These are phyloP conservation scores for Lordiphosa stackelbergi DNA, from an alignment of 1,140 invertebrate species.

Conservation along the genomic window DNA sequence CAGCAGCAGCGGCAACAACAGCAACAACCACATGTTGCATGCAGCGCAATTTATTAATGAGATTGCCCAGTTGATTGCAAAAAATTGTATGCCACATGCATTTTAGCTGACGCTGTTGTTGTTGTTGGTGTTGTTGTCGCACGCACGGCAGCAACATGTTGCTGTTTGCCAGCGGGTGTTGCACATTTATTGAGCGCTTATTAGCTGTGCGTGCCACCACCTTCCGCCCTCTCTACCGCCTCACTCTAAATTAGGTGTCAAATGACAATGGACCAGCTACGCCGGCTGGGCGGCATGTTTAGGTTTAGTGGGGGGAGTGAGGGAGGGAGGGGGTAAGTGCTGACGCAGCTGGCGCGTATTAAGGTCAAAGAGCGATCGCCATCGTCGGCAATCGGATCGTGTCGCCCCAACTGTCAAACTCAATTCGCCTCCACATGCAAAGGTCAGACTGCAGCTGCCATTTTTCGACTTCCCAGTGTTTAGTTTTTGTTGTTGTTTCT, in stretches of 20 bases:
- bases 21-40: conserved; percentile 60
- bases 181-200: conserved; percentile 74
- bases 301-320: background rate
- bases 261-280: conserved; percentile 58
- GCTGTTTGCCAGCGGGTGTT: conserved; percentile 70
- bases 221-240: background rate
- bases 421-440: conserved; percentile 71
- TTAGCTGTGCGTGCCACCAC: conserved; percentile 56
- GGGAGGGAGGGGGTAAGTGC: conserved; percentile 33
- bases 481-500: conserved; percentile 18
- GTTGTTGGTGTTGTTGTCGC: conserved; percentile 38
- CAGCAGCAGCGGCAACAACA: too few species aligned
- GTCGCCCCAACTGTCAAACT: conserved; percentile 74
- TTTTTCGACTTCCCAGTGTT: conserved; percentile 1
- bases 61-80: conserved; percentile 73
- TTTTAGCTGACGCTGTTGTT: conserved; percentile 19
- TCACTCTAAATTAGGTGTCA: conserved; percentile 66
- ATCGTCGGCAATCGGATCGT: conserved; percentile 67
- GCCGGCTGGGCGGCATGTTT: too few species aligned
- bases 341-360: conserved; percentile 74
- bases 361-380: conserved; percentile 74
- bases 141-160: conserved; percentile 51
- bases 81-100: conserved; percentile 40
- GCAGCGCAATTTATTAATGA: conserved; percentile 76
- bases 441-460: conserved; percentile 58